These are phyloP conservation scores for Cyprinodon diabolis DNA, from an alignment of 2,797 vertebrate species.

Conservation along the genomic window DNA sequence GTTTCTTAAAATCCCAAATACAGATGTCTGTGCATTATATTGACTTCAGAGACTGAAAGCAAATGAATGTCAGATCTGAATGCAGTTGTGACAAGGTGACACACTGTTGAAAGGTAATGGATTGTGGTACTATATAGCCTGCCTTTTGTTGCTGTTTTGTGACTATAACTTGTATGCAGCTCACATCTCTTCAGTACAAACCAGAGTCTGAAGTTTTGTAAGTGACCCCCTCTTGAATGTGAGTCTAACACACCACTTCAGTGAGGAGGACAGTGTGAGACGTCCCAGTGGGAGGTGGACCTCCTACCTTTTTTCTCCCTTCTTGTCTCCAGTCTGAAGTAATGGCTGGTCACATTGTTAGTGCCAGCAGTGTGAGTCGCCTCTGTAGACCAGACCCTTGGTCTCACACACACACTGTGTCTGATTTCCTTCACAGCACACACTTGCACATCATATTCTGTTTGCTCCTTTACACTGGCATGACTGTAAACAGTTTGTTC, in stretches of 20 bases:
- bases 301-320: conserved; percentile 18
- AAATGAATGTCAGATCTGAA: neutral
- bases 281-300: conserved; percentile 32
- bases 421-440: conserved; percentile 15
- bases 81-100: neutral
- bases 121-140: neutral
- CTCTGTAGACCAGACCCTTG: conserved; percentile 36
- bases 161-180: neutral
- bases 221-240: conserved; percentile 17
- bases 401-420: conserved; percentile 5
- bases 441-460: neutral
- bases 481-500: conserved; percentile 25
- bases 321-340: conserved; percentile 26
- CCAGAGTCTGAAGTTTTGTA: conserved; percentile 12
- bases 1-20: neutral
- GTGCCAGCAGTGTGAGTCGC: conserved; percentile 20
- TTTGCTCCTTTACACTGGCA: conserved; percentile 7
- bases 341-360: conserved; percentile 29
- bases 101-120: neutral
- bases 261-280: conserved; percentile 7
- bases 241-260: conserved; percentile 21
- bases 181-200: neutral
- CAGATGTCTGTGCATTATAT: neutral
- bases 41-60: neutral
- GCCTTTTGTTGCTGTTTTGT: neutral